Conservation (phyloP, 2,888 invertebrate genomes). For the Lithosia quadra region DNA sequence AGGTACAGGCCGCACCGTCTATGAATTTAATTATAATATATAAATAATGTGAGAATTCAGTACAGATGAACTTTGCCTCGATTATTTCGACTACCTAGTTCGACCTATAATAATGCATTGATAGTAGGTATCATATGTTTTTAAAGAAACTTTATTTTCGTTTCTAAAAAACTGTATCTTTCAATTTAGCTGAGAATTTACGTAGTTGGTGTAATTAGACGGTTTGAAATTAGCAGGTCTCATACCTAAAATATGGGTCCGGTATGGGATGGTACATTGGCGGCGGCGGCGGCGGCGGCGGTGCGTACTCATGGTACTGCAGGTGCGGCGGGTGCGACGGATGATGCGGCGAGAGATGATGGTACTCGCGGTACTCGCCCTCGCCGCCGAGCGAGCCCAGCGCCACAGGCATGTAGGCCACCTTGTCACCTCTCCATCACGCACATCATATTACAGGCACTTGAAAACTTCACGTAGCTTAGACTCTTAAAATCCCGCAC, state of each 20-base stretch:
- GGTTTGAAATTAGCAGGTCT: not conserved
- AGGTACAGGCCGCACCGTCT: too few relatives aligned
- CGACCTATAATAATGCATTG: too few relatives aligned
- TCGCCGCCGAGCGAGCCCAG: constrained; percentile 89
- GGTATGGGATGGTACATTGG: constrained; percentile 78
- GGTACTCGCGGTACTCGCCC: constrained; percentile 87
- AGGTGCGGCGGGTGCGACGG: constrained; percentile 59
- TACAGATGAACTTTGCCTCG: not conserved
- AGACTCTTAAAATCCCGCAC: constrained; percentile 55
- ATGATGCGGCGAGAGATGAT: constrained; percentile 84
- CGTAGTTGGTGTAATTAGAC: too few relatives aligned
- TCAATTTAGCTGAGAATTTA: too few relatives aligned
- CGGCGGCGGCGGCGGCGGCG: constrained; percentile 86
- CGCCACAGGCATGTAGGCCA: constrained; percentile 89
- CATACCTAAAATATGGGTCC: constrained; percentile 81
- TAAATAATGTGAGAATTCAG: not conserved
- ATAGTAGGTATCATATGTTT: too few relatives aligned
- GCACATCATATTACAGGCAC: constrained; percentile 36
- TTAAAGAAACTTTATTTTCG: too few relatives aligned
- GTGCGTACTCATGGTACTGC: constrained; percentile 87
- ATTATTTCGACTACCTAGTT: too few relatives aligned
- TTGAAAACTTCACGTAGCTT: constrained; percentile 24
- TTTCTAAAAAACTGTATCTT: too few relatives aligned
- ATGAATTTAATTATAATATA: not conserved
- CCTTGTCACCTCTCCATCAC: constrained; percentile 87